phyloP scores from a whole-genome alignment of 2,113 vertebrate species.

The Nematolebias whitei region DNA sequence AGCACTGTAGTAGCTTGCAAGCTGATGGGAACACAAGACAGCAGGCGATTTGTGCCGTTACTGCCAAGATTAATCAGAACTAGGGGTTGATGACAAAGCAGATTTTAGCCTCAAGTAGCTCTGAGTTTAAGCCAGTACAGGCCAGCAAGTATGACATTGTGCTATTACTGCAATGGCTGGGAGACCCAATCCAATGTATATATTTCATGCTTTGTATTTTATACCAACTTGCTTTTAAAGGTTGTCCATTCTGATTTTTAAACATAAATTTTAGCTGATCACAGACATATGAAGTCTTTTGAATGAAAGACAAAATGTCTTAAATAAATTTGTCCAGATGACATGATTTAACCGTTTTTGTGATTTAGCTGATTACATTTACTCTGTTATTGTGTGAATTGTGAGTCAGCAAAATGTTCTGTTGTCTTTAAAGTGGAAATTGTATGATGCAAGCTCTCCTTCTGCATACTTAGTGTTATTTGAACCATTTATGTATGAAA shows the following conservation, averaged over 20 bases:
- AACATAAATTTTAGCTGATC: background rate
- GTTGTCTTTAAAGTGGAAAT: too few relatives aligned
- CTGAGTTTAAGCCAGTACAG: constrained; percentile 38
- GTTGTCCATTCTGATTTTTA: background rate
- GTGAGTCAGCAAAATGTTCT: too few relatives aligned
- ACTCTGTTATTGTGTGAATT: background rate
- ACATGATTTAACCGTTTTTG: too few relatives aligned
- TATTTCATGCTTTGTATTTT: background rate
- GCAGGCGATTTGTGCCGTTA: constrained; percentile 71
- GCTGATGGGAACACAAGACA: constrained; percentile 68
- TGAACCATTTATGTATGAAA: too few relatives aligned
- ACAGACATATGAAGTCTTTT: too few relatives aligned
- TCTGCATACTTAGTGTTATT: too few relatives aligned
- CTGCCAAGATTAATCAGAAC: constrained; percentile 69
- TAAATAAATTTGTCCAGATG: too few relatives aligned
- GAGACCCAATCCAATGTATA: background rate
- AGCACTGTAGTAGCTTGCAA: constrained; percentile 21
- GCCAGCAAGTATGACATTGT: constrained; percentile 2
- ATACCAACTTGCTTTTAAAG: background rate
- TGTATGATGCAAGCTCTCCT: too few relatives aligned
- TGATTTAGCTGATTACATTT: too few relatives aligned
- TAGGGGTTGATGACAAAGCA: constrained; percentile 48
- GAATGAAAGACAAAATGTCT: too few relatives aligned
- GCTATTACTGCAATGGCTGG: background rate
- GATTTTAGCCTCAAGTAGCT: constrained; percentile 38